Conservation (phyloP, 2,888 invertebrate species). For the Antheraea yamamai region DNA sequence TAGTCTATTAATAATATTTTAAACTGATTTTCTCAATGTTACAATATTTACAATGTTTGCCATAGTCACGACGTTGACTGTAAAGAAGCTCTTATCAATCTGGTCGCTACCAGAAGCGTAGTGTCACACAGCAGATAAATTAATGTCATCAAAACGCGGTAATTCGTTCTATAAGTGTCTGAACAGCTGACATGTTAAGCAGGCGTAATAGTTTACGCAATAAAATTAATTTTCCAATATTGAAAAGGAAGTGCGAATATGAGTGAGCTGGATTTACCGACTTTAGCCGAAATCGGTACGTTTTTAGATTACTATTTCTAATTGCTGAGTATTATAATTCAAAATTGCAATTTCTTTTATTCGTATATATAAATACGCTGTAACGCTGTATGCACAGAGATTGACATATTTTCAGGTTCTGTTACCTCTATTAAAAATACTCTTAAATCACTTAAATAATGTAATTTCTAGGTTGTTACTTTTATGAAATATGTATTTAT, state of each 20-base stretch:
- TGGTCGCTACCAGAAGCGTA: slow-evolving; percentile 28
- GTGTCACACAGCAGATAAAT: slow-evolving; percentile 32
- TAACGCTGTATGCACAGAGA: no score
- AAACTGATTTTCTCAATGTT: not conserved
- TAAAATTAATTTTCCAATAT: slow-evolving; percentile 20
- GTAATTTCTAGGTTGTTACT: no score
- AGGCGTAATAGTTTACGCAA: slow-evolving; percentile 20
- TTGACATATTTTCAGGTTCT: no score
- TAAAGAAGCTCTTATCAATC: slow-evolving; percentile 29
- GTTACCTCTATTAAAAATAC: no score
- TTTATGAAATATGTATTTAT: no score
- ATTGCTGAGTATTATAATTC: not conserved
- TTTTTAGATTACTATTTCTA: not conserved
- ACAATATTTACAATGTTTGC: slow-evolving; percentile 7
- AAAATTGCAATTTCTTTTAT: no score
- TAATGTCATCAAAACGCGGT: slow-evolving; percentile 29
- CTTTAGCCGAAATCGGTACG: slow-evolving; percentile 40
- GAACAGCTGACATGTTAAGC: slow-evolving; percentile 32
- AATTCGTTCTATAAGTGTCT: slow-evolving; percentile 9
- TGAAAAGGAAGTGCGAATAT: slow-evolving; percentile 29
- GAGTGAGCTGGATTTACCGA: slow-evolving; percentile 48
- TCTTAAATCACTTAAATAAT: no score
- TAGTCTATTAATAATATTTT: not conserved
- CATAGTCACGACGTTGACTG: slow-evolving; percentile 1
- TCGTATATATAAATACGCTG: no score